Base-by-base conservation (phyloP, 2,113 vertebrate species). In the Tympanuchus pallidicinctus region DNA sequence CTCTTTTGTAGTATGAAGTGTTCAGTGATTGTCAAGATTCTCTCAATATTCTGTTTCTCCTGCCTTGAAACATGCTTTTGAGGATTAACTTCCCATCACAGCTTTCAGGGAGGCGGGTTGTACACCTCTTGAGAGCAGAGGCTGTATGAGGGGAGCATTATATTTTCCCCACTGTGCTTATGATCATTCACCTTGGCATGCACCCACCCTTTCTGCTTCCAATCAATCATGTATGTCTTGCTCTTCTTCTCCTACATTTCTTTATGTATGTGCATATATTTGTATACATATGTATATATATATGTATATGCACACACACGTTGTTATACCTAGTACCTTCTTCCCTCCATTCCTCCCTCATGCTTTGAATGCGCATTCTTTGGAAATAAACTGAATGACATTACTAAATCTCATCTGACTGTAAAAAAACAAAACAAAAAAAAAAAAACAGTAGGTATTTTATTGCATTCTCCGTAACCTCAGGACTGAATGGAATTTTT, bases 381-480 rank as follows among this genome's bases (percentile, higher is more conserved):
- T 81, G 57, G 69, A 93, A 87, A 40, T 64, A 5, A 82, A 85
- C 42, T 63, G 54, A 83, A 52, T 59, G 21, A 60, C 10, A 40
- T 88, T 22, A 30, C 54, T 71, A 71, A 61, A 60, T 83, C 34
- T 94, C 48, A 79, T 90, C 52, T 42, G 61, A 88, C 73, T 79
- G 74, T 48, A 90, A 91, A 71, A 57, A 50, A 24, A 92, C 85
- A 27, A 52, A 22, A 65, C 40, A 52, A 24, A 61, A 36, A 57
- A 50, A 24, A 92, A 88, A 52, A 52, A 24, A 61, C 36, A 38
- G 16, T 42, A 69, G 57, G 79, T 24, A 64, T 90, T 93, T 96
- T 92, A 42, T 83, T 91, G 73, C 28, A 6, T 90, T 86, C 38
- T 91, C 36, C 57, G n/a, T 86, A 71, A 71, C 67, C 91, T 97